A percentile compares a stretch with the other conserved stretches of the same genome.
phyloP scores from a whole-genome alignment of 2,797 vertebrate genomes.

The Huso huso region DNA sequence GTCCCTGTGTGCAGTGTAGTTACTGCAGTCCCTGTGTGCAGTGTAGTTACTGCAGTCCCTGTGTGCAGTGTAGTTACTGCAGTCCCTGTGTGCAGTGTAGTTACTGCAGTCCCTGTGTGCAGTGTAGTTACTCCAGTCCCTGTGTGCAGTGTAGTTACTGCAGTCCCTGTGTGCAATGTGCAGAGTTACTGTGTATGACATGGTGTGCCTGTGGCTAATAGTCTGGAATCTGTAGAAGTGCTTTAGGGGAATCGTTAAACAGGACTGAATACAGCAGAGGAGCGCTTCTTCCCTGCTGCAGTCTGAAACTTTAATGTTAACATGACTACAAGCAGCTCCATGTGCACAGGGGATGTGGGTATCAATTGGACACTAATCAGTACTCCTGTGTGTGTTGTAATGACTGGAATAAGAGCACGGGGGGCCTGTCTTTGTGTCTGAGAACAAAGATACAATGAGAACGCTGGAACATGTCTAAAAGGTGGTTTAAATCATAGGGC shows the following conservation, averaged over 20 bases:
- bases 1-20: too few relatives aligned
- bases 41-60: too few relatives aligned
- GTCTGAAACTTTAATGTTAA: conserved; percentile 69
- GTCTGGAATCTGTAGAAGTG: conserved; percentile 46
- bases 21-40: too few relatives aligned
- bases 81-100: too few relatives aligned
- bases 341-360: conserved; percentile 38
- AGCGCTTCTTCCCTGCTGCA: conserved; percentile 33
- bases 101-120: too few relatives aligned
- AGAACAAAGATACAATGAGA: conserved; percentile 34
- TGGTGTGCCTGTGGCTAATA: conserved; percentile 58
- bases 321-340: conserved; percentile 39
- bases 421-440: background rate
- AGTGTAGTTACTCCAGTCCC: too few relatives aligned
- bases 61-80: too few relatives aligned
- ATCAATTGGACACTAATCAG: conserved; percentile 25
- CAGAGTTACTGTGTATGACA: conserved; percentile 42
- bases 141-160: too few relatives aligned
- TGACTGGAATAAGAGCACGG: background rate
- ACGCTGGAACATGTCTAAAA: conserved; percentile 31
- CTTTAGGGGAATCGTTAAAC: conserved; percentile 36
- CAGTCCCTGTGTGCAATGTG: too few relatives aligned
- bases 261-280: conserved; percentile 27
- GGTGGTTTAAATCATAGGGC: conserved; percentile 29
- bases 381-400: conserved; percentile 23